Conservation (phyloP, 2,888 invertebrate genomes). For the Escarpia spicata region DNA sequence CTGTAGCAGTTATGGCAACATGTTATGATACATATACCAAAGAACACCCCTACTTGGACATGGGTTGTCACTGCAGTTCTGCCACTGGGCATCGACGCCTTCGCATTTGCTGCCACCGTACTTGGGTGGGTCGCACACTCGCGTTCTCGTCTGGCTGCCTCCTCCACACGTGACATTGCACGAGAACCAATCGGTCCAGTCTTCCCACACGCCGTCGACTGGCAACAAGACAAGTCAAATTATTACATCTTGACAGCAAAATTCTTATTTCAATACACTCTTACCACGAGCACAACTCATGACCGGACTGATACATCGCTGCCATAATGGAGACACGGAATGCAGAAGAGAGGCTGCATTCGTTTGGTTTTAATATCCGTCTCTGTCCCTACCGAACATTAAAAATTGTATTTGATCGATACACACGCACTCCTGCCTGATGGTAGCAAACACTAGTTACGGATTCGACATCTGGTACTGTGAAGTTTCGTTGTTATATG, state of each 20-base stretch:
- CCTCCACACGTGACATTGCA: conserved; percentile 37
- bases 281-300: neutral
- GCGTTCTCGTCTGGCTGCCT: conserved; percentile 30
- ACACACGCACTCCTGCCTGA: neutral
- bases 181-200: conserved; percentile 35
- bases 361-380: neutral
- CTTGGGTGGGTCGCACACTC: conserved; percentile 38
- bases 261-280: neutral
- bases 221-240: neutral
- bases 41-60: conserved; percentile 32
- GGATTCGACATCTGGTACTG: too few species aligned
- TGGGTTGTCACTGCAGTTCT: conserved; percentile 28
- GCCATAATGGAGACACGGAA: neutral
- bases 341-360: neutral
- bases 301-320: neutral
- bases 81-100: conserved; percentile 33
- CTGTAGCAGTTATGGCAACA: neutral
- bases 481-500: too few species aligned
- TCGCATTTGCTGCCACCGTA: conserved; percentile 36
- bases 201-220: conserved; percentile 36
- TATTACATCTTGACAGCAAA: neutral
- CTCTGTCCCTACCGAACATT: neutral
- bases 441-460: too few species aligned
- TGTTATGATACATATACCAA: neutral
- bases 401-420: neutral